Conservation (phyloP, 2,888 invertebrate species). For the Pandemis corylana region DNA sequence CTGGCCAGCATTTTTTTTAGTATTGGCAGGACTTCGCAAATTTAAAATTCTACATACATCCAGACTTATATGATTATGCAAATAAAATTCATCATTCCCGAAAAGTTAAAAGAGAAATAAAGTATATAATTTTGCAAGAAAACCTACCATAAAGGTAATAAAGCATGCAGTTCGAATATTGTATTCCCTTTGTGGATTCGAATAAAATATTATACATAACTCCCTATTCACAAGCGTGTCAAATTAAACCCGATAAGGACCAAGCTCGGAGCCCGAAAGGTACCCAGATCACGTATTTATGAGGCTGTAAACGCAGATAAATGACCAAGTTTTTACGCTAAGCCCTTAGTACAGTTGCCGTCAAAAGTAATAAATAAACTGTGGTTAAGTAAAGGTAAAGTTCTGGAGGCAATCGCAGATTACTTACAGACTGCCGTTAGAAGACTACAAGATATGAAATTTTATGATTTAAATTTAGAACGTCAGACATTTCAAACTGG, state of each 20-base stretch:
- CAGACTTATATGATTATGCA: not conserved
- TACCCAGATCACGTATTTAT: slow-evolving; percentile 29
- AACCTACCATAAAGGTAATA: not conserved
- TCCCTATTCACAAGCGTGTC: slow-evolving; percentile 13
- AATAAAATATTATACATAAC: slow-evolving; percentile 7
- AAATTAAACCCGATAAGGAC: slow-evolving; percentile 31
- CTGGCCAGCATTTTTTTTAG: not conserved
- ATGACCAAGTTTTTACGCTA: slow-evolving; percentile 24
- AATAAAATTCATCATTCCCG: not conserved
- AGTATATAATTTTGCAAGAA: not conserved
- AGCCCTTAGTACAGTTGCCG: slow-evolving; percentile 6
- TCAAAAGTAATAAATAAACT: not conserved
- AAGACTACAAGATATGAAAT: no score
- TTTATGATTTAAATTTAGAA: no score
- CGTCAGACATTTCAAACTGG: no score
- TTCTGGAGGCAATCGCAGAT: no score
- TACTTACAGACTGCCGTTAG: no score
- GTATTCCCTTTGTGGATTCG: not conserved
- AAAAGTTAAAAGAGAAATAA: not conserved
- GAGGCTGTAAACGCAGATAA: slow-evolving; percentile 29
- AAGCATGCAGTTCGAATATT: slow-evolving; percentile 9
- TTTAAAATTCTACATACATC: not conserved
- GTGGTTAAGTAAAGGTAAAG: not conserved
- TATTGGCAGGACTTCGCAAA: not conserved
- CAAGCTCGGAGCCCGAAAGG: slow-evolving; percentile 20